These are phyloP conservation scores for Disparrhopalites patrizii DNA, from an alignment of 2,888 invertebrate species.

Conservation along the genomic window DNA sequence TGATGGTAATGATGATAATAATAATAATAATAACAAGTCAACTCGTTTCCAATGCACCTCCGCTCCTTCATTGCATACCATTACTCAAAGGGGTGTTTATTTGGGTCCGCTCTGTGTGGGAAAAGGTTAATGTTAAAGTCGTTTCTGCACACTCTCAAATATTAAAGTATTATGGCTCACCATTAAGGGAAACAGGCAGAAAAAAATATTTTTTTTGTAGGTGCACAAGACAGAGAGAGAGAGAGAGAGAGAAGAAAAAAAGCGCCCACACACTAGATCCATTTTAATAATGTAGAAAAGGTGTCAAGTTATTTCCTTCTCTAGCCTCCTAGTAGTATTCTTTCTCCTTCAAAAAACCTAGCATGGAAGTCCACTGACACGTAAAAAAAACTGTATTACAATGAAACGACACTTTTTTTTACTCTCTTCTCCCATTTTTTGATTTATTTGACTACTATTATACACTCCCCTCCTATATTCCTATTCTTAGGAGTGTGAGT, in stretches of 20 bases:
- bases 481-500: too few species aligned
- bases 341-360: too few species aligned
- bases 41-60: background rate
- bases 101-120: background rate
- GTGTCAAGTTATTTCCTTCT: conserved; percentile 28
- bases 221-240: too few species aligned
- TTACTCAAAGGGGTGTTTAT: background rate
- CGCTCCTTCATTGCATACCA: background rate
- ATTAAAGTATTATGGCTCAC: conserved; percentile 12
- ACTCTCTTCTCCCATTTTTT: too few species aligned
- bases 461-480: too few species aligned
- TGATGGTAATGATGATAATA: background rate
- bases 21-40: background rate
- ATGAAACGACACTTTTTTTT: background rate
- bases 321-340: background rate
- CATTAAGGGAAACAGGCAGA: conserved; percentile 16
- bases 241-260: background rate
- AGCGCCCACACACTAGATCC: conserved; percentile 17
- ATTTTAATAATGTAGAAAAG: conserved; percentile 24
- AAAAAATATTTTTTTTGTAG: too few species aligned
- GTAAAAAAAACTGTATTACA: background rate
- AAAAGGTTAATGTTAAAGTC: conserved; percentile 3
- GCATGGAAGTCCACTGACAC: too few species aligned
- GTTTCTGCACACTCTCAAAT: background rate
- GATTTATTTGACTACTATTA: too few species aligned